Base-by-base conservation (phyloP, 2,888 invertebrate species). In the Parnassius smintheus region DNA sequence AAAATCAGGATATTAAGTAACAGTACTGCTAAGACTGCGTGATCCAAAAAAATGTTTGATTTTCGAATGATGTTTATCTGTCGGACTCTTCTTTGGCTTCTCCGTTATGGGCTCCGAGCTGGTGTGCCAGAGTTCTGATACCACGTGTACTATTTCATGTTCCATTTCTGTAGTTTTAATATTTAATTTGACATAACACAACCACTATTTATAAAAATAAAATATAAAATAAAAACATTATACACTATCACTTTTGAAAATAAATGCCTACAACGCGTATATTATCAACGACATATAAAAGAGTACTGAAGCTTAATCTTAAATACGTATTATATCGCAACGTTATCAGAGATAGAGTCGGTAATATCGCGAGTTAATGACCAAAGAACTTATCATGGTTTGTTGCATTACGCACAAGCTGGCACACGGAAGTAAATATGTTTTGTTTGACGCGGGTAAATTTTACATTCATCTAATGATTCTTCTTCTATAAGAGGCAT, bases 41-140 rank as follows among this genome's bases (percentile, higher is more conserved):
- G 85, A 85, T 66, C 86, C 85, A 60, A 87, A 85, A 18, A 68
- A 63, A 57, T 70, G 61, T 62, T 78, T 78, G 0, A 85, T 62
- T 64, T 78, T 87, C 2, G 75, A 77, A 59, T 81, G 72, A 2
- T 68, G 72, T 65, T 86, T 87, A 55, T 83, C 82, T 1, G 80
- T 77, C 0, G 85, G 82, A 66, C 80, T 85, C 65, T 79, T 82
- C 73, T 82, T 84, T 46, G 73, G 69, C 69, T 69, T 73, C 56
- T 70, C 68, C 68, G 68, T 67, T 11, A 56, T 35, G 9, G 59
- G 56, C 7, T 57, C 62, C 35, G 65, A 25, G 7, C 44, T 50
- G 10, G 63, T 4, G 42, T 57, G 61, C 50, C 67, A 63, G 41
- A 64, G 44, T 12, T 68, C 68, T 9, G 64, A 56, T 48, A 65